Evolutionary conservation across 37 sponge, comb jelly and placozoan species (phyloP), one percentile per base, ranked within the genome.

Genomic region (Petrosia ficiformis): DNA sequence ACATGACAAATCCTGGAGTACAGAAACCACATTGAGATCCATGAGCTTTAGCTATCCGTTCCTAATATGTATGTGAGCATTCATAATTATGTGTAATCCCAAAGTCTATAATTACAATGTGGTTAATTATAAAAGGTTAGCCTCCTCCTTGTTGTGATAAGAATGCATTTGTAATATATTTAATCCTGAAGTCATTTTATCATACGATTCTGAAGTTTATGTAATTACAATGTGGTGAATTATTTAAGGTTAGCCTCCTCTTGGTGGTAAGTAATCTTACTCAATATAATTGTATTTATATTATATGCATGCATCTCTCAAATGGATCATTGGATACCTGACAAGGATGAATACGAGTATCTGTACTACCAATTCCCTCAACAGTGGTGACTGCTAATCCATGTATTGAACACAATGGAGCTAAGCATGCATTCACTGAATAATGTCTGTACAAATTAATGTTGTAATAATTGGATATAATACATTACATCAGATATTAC

Each of bases 1-100:
- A 83, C 96, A 95, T 91, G 30, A 95, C 96, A 68, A 95, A 84
- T 3, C 96, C 96, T 29, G 96, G 96, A 25, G 96, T 89, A 43
- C 96, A 95, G 79, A 95, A 95, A 0, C 96, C 96, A 75, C 96
- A 95, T 81, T 95, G 96, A 14, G 90, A 86, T 1, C 92, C 96
- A 54, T 95, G 91, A 60, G 88, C 81, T 66, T 73, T 63, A 3
- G 92, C 96, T 40, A 95, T 85, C 44, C 96, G 52, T 67, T 88
- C 89, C 84, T 88, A 42, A 35, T 8, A 16, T 34, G 8, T 10
- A 42, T 21, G 35, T 10, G 33, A 8, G 22, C 26, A 28, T 29
- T n/a, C n/a, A n/a, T n/a, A n/a, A n/a, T n/a, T n/a, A n/a, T n/a
- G n/a, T n/a, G n/a, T n/a, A n/a, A n/a, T n/a, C n/a, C n/a, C n/a